Evolutionary conservation across 2,113 vertebrate genomes (phyloP), one percentile per base, ranked within the genome.

Genomic region (Tragelaphus imberbis): DNA sequence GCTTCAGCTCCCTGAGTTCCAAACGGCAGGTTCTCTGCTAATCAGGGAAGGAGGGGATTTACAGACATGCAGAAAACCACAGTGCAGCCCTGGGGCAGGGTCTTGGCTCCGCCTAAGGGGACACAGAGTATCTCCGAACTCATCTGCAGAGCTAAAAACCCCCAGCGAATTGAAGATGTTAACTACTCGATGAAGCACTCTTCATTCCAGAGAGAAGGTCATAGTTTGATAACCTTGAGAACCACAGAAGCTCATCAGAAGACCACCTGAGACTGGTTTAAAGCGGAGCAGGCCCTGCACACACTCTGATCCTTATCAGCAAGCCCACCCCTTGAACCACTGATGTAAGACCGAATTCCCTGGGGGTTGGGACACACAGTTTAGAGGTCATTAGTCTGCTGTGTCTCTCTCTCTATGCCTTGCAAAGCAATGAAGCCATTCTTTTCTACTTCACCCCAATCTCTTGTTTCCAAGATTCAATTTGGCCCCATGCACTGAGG

Each of bases 111-210:
- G 11, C 47, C 28, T 19, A 3, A 51, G 28, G 47, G 47, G 77
- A 30, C 8, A 30, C 14, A 0, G 9, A 16, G 4, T 1, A 30
- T 49, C 47, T 49, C 7, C 6, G 27, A 80, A 27, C 27, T 30
- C 77, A 10, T 49, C 27, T 51, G 44, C 77, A 51, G 47, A 80
- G 47, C 15, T 30, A 80, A 49, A 28, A 51, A 13, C 15, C 27
- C 68, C 77, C 77, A 51, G 9, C 0, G 1, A 49, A 80, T 11
- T 28, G 77, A 80, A 49, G 47, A 51, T 19, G 47, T 30, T 80
- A 49, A 80, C 77, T 30, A 30, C 27, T 1, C 11, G 77, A 51
- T 10, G 77, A 80, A 51, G 77, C 77, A 19, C 28, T 80, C 77
- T 51, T 49, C 77, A 19, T 80, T 19, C 44, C 77, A 51, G 47